A percentile compares a stretch with the other conserved stretches of the same genome.
phyloP scores from a whole-genome alignment of 2,888 invertebrate genomes.

The Nomada ruficornis region DNA sequence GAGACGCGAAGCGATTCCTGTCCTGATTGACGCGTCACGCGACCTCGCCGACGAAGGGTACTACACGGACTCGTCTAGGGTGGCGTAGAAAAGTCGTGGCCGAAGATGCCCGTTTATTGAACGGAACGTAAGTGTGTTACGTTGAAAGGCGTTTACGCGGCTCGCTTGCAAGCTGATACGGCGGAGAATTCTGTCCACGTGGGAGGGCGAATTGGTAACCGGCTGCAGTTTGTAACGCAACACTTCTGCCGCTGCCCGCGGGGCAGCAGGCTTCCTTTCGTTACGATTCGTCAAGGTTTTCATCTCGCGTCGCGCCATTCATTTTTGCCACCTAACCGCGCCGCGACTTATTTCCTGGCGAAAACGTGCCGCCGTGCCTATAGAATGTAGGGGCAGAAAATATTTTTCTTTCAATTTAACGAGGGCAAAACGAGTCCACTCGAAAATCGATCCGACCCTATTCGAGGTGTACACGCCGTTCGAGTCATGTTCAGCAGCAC shows the following conservation, averaged over 20 bases:
- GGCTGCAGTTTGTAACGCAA: constrained; percentile 72
- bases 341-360: constrained; percentile 30
- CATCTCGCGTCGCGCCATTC: constrained; percentile 72
- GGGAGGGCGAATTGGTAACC: constrained; percentile 76
- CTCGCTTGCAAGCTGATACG: not conserved
- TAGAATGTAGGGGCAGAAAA: no score
- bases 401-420: no score
- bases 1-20: constrained; percentile 1
- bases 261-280: constrained; percentile 75
- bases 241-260: constrained; percentile 64
- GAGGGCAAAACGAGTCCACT: not conserved
- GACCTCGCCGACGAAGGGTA: constrained; percentile 7
- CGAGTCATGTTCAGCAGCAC: not conserved
- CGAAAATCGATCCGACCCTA: constrained; percentile 8
- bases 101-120: not conserved
- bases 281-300: constrained; percentile 80
- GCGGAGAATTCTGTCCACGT: constrained; percentile 28
- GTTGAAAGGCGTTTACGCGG: constrained; percentile 18
- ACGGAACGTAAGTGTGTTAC: not conserved
- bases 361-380: not conserved
- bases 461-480: not conserved
- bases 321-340: constrained; percentile 42
- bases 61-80: constrained; percentile 4
- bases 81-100: not conserved
- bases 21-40: constrained; percentile 25